phyloP scores from a whole-genome alignment of 1,140 invertebrate genomes.

The Penaeus japonicus region DNA sequence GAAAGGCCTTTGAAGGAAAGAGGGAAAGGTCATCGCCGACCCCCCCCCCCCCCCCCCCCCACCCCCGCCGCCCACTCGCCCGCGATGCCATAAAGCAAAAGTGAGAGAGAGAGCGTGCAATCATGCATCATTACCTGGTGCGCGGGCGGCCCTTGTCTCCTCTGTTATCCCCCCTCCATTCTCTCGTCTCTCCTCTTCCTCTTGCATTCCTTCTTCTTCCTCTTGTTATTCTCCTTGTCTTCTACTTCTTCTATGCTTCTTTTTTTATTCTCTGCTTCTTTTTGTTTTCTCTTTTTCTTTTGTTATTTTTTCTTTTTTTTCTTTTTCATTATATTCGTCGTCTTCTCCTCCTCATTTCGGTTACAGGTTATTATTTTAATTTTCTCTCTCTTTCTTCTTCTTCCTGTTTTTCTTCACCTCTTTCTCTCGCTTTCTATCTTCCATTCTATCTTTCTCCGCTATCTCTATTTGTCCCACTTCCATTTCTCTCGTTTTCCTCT shows the following conservation, averaged over 20 bases:
- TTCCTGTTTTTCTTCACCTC: not conserved
- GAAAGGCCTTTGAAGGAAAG: not conserved
- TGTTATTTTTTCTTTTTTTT: not conserved
- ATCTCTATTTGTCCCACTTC: not conserved
- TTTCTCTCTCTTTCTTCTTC: not conserved
- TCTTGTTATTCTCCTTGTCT: not conserved
- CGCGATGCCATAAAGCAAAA: too few relatives aligned
- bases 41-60: too few relatives aligned
- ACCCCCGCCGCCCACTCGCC: too few relatives aligned
- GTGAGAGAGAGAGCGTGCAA: too few relatives aligned
- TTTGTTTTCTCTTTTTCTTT: not conserved
- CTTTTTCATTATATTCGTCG: not conserved
- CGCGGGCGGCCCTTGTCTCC: too few relatives aligned
- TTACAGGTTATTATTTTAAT: not conserved
- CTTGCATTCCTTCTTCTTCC: not conserved
- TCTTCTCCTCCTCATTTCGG: not conserved
- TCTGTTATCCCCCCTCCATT: not conserved
- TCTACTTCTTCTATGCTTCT: not conserved
- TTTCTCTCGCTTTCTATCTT: not conserved
- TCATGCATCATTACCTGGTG: too few relatives aligned
- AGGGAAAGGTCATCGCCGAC: not conserved
- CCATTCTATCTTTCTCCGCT: not conserved
- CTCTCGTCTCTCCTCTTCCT: not conserved
- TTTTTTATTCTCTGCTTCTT: not conserved
- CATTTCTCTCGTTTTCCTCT: not conserved